Evolutionary conservation across 2,113 vertebrate species (phyloP).

Genomic region (Dasyurus viverrinus): DNA sequence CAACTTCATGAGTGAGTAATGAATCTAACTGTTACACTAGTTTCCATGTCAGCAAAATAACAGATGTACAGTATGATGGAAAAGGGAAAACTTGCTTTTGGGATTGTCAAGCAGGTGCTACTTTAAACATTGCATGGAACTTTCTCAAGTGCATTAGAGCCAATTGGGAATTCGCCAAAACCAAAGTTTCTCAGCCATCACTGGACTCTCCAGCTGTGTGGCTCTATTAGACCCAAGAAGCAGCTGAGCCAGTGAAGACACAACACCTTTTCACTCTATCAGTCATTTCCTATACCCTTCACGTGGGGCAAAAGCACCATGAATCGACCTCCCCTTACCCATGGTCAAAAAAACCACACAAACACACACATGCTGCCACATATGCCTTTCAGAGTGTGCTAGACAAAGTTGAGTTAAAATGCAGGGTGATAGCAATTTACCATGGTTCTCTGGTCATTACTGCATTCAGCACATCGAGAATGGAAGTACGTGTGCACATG

Average conservation of each 20-base stretch:
- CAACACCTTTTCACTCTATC: conserved; percentile 81
- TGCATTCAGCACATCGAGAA: conserved; percentile 58
- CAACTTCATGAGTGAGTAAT: conserved; percentile 74
- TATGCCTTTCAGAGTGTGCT: conserved; percentile 53
- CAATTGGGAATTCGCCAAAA: conserved; percentile 79
- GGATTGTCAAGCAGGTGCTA: conserved; percentile 85
- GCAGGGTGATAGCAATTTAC: conserved; percentile 47
- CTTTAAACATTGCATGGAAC: conserved; percentile 76
- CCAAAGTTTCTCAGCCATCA: conserved; percentile 74
- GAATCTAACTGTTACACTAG: conserved; percentile 81
- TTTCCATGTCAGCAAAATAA: conserved; percentile 86
- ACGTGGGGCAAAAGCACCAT: conserved; percentile 62
- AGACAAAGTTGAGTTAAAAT: conserved; percentile 37
- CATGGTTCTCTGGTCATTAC: conserved; percentile 68
- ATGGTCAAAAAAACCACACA: not conserved
- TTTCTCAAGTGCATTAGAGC: conserved; percentile 80
- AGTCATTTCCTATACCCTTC: conserved; percentile 60
- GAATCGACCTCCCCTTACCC: conserved; percentile 11
- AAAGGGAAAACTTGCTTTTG: conserved; percentile 71
- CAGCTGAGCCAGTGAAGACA: conserved; percentile 83
- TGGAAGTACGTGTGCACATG: conserved; percentile 75
- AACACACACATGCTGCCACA: conserved; percentile 69
- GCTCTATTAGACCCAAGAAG: conserved; percentile 76
- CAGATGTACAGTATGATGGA: conserved; percentile 81
- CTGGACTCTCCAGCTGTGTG: conserved; percentile 83